Conservation (phyloP, 2,888 invertebrate species). For the Lasioglossum villosulum region DNA sequence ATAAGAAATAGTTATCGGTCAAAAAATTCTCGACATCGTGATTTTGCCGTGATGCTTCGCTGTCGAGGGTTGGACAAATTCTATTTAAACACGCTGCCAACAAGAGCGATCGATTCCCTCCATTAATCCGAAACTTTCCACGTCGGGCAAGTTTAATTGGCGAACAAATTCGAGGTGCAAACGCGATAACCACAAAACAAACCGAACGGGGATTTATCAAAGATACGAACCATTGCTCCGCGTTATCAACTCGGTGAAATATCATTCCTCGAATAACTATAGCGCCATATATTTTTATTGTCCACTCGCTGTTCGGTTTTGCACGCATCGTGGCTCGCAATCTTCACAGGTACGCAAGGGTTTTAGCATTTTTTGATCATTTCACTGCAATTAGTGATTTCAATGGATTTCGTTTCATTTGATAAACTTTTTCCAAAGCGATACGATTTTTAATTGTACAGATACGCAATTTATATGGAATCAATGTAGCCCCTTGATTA, state of each 20-base stretch:
- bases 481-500: background rate
- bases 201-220: slow-evolving; percentile 1
- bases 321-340: background rate
- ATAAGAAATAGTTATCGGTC: background rate
- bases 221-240: background rate
- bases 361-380: background rate
- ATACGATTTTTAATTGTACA: background rate
- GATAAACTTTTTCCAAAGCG: background rate
- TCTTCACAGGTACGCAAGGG: background rate
- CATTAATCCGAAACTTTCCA: slow-evolving; percentile 10
- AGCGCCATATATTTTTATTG: background rate
- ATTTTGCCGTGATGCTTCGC: background rate
- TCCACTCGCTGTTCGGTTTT: background rate
- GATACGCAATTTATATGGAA: background rate
- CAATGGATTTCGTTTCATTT: background rate
- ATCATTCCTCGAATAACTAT: background rate
- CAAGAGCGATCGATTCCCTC: background rate
- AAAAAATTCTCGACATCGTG: background rate
- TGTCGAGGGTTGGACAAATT: background rate
- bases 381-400: background rate
- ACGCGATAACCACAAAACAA: slow-evolving; percentile 12
- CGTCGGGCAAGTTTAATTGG: background rate
- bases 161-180: background rate
- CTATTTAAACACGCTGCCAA: slow-evolving; percentile 21
- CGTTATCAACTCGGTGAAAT: background rate